Evolutionary conservation across 2,888 invertebrate species (phyloP).

Genomic region (Microchrysa polita): DNA sequence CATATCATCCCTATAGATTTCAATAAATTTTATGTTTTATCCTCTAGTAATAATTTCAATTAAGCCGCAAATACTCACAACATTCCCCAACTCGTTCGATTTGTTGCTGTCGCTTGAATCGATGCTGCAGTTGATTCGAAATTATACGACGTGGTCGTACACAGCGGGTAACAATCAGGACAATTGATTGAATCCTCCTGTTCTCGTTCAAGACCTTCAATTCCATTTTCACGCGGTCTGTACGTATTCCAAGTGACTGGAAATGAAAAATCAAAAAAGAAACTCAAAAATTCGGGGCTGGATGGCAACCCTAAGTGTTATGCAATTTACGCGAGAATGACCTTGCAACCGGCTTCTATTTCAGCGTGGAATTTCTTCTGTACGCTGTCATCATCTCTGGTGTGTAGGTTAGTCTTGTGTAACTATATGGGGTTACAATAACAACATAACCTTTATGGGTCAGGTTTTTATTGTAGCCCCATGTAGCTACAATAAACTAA

Average conservation of each 20-base stretch:
- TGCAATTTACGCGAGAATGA: neutral
- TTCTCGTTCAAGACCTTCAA: constrained; percentile 63
- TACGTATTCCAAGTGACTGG: constrained; percentile 51
- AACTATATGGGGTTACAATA: no score
- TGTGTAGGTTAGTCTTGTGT: no score
- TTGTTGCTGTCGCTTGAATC: constrained; percentile 19
- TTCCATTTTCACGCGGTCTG: constrained; percentile 44
- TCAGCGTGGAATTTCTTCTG: neutral
- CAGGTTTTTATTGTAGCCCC: no score
- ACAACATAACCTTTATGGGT: no score
- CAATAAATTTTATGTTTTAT: neutral
- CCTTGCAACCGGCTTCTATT: neutral
- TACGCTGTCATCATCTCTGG: no score
- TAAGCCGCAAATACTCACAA: constrained; percentile 38
- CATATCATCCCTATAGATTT: constrained; percentile 35
- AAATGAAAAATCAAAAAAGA: no score
- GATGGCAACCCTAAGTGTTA: neutral
- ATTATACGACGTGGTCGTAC: constrained; percentile 65
- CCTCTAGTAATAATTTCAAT: neutral
- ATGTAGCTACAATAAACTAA: no score
- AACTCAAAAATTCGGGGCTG: neutral
- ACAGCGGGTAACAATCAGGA: constrained; percentile 67
- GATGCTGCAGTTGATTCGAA: constrained; percentile 55
- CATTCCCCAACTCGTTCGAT: constrained; percentile 44
- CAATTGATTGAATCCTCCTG: constrained; percentile 65